A percentile compares a stretch with the other conserved stretches of the same genome.
Evolutionary conservation across 2,113 vertebrate species (phyloP).

Genomic region (Lethenteron reissneri): DNA sequence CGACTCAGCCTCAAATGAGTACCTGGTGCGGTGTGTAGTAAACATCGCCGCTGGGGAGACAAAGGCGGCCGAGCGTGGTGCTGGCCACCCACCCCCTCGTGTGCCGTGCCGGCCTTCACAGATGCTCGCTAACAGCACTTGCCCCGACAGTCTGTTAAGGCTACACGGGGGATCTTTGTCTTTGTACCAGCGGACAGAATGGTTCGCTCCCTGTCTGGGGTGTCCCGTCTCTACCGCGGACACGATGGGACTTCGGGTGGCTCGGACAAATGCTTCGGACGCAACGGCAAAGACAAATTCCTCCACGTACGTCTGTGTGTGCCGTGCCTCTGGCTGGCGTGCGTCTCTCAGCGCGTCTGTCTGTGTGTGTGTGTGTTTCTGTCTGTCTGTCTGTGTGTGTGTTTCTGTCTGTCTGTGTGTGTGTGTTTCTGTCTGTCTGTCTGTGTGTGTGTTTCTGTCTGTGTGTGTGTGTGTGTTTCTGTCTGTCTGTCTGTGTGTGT

Average conservation of each 20-base stretch:
- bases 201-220: conserved; percentile 43
- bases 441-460: background rate
- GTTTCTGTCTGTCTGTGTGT: background rate
- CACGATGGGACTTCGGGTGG: conserved; percentile 33
- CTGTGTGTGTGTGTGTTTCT: background rate
- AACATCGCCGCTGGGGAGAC: too few relatives aligned
- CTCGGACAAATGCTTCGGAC: conserved; percentile 57
- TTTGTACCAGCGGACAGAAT: background rate
- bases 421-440: background rate
- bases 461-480: too few relatives aligned
- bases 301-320: conserved; percentile 32
- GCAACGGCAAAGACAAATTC: conserved; percentile 26
- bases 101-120: too few relatives aligned
- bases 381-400: background rate
- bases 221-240: conserved; percentile 38
- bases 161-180: too few relatives aligned
- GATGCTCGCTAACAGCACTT: too few relatives aligned
- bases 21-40: too few relatives aligned
- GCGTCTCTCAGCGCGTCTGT: background rate
- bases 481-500: too few relatives aligned
- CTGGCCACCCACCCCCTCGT: too few relatives aligned
- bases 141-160: too few relatives aligned
- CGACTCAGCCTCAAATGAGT: too few relatives aligned
- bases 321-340: background rate
- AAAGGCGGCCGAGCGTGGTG: too few relatives aligned